Evolutionary conservation across 2,113 vertebrate species (phyloP), one percentile per base, ranked within the genome.

Genomic region (Ivindomyrus marchei): DNA sequence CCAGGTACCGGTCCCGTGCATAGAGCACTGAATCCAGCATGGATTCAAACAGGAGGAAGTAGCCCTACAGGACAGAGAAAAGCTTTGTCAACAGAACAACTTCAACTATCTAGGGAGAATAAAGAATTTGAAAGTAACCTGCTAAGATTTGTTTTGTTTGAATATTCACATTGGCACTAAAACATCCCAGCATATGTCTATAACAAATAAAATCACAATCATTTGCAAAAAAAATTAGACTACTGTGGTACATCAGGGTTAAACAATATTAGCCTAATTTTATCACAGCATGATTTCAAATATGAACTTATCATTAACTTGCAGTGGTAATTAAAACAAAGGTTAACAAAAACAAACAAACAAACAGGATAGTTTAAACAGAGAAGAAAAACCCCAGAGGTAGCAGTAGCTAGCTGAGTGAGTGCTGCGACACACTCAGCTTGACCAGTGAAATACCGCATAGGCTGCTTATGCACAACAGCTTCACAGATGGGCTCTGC

Each of bases 11-110:
- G 93, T 97, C 97, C 94, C 97, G 97, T 90, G 98, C 98, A 80
- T 96, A 96, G 92, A 99, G 96, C 91, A 99, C 97, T 27, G 98
- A 99, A 94, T 99, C 98, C 96, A 99, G 92, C 98, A 99, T 99
- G 36, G 98, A 98, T 92, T 99, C 98, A 90, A 98, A 99, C 89
- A 99, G 96, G 92, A 99, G 95, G 94, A 99, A 99, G 95, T 99
- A 99, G 3, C 98, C 98, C 98, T 99, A 94, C 8, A 88, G 3
- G 90, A 88, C 11, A 90, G 56, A 39, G 21, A 0, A 62, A 31
- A 88, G 7, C 8, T 1, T 3, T 3, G n/a, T 53, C 85, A 87
- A 19, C 85, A 87, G 36, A 80, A 36, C 8, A 2, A 36, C 2
- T 77, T 6, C 70, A 36, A 39, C 4, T 39, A 15, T 77, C 17